These are phyloP conservation scores for Ictidomys tridecemlineatus DNA, from an alignment of 2,113 vertebrate genomes.

Conservation along the genomic window DNA sequence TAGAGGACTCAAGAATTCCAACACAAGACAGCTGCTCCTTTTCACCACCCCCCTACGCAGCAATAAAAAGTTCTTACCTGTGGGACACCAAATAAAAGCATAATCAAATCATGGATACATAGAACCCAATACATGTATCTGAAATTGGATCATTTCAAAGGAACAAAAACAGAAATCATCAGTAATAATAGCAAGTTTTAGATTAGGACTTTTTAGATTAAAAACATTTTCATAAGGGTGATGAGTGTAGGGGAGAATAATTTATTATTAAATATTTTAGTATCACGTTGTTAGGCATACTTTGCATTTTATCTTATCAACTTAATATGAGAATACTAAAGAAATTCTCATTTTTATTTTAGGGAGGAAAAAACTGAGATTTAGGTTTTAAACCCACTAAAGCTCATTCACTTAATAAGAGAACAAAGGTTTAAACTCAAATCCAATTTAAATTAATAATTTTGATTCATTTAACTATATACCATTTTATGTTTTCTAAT, in stretches of 20 bases:
- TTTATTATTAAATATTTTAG: background rate
- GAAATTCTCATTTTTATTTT: background rate
- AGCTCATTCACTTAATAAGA: background rate
- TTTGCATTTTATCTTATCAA: background rate
- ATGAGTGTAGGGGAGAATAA: too few relatives aligned
- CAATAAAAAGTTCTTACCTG: background rate
- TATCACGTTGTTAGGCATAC: background rate
- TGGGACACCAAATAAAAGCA: background rate
- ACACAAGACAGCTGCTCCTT: background rate
- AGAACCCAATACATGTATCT: background rate
- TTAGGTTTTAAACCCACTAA: background rate
- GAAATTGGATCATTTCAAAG: background rate
- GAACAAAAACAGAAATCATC: background rate
- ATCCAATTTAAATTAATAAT: background rate
- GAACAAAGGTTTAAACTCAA: background rate
- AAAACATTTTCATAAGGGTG: too few relatives aligned
- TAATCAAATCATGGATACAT: background rate
- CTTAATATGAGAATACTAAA: background rate
- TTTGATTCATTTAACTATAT: background rate
- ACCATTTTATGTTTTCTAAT: background rate
- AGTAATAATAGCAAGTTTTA: background rate
- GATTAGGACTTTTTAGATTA: background rate
- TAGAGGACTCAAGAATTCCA: background rate
- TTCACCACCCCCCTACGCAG: too few relatives aligned
- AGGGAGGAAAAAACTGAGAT: background rate